Evolutionary conservation across 2,113 vertebrate species (phyloP), one percentile per base, ranked within the genome.

Genomic region (Ptilorrhoa leucosticta): DNA sequence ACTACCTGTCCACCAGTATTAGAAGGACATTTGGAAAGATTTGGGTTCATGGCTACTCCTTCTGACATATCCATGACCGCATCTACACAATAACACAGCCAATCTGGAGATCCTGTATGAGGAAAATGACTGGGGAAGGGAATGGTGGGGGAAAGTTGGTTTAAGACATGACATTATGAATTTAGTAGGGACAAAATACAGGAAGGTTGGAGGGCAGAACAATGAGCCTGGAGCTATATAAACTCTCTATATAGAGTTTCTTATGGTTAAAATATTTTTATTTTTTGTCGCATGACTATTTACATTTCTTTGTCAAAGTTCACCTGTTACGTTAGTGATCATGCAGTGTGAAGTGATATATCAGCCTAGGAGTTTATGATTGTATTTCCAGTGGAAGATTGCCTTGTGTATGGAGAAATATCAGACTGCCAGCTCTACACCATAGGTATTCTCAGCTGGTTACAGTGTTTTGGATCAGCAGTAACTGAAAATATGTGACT

Each of bases 61-160:
- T 85, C n/a, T 90, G 61, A 80, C 3, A 1, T 27, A 30, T 39
- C 16, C 0, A 0, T 83, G 47, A 39, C 24, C 73, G 22, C 10
- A 44, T 71, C 79, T 89, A 37, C 26, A 7, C 48, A 65, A 13
- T 44, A 71, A 22, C 11, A 10, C 18, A 22, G 15, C 8, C n/a
- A 65, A 1, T 48, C 53, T 80, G n/a, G 20, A 88, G 21, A 57
- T 54, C 20, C 14, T 63, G 1, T 40, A 6, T 53, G 39, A 48
- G 45, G 44, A 64, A 83, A 76, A 48, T 0, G 0, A 26, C 17
- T n/a, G 5, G 4, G 28, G 33, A 13, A 1, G 6, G 4, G 2
- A 5, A 5, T n/a, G 15, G 4, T 23, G 14, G 10, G 3, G 4
- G 7, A 0, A 4, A 5, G n/a, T 0, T 37, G 15, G 2, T 21